Percentiles rank a stretch among this genome's conserved stretches.
Evolutionary conservation across 2,888 invertebrate genomes (phyloP).

Genomic region (Malthinus flaveolus): DNA sequence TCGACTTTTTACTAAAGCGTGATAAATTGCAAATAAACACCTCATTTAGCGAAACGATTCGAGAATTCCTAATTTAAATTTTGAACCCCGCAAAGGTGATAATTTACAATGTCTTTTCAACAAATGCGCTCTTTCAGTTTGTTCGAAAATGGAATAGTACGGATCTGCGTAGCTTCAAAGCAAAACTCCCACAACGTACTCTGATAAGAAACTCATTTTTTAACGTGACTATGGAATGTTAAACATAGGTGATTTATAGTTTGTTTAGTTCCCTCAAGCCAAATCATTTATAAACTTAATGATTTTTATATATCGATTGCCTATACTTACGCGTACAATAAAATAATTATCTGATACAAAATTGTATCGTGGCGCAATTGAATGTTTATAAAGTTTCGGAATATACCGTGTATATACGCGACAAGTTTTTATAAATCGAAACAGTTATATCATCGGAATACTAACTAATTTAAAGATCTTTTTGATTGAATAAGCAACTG

Average conservation of each 20-base stretch:
- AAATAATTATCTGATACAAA: constrained; percentile 15
- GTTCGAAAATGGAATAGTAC: constrained; percentile 6
- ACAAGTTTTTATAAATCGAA: background rate
- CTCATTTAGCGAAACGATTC: background rate
- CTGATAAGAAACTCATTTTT: constrained; percentile 27
- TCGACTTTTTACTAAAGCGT: constrained; percentile 1
- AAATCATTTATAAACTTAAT: constrained; percentile 27
- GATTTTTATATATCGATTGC: constrained; percentile 32
- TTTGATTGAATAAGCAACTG: constrained; percentile 17
- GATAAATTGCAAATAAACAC: background rate
- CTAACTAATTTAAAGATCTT: constrained; percentile 7
- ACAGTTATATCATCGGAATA: background rate
- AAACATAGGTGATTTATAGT: constrained; percentile 34
- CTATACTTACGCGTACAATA: constrained; percentile 15
- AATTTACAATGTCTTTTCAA: too few species aligned
- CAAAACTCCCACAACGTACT: constrained; percentile 25
- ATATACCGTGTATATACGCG: constrained; percentile 5
- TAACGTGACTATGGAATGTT: constrained; percentile 31
- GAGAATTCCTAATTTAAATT: background rate
- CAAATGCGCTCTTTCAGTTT: too few species aligned
- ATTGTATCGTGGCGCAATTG: constrained; percentile 10
- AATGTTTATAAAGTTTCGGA: constrained; percentile 11
- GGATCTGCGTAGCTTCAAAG: constrained; percentile 20
- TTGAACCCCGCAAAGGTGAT: too few species aligned
- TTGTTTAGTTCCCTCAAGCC: constrained; percentile 31